Evolutionary conservation across 2,797 vertebrate species (phyloP).

Genomic region (Pangasius larnaudii): DNA sequence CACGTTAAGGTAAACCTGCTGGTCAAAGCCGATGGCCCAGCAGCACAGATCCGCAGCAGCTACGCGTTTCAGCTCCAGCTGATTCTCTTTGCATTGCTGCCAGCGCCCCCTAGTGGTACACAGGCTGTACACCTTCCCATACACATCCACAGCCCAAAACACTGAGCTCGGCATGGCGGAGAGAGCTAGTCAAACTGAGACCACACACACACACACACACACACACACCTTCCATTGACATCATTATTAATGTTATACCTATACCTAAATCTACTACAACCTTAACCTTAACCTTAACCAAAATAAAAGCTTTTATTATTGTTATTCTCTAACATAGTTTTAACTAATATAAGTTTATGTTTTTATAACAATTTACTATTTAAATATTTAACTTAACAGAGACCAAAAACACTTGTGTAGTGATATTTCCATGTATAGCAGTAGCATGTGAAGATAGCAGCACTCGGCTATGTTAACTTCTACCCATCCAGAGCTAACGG

Average conservation of each 20-base stretch:
- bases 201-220: slow-evolving; percentile 4
- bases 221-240: background rate
- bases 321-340: background rate
- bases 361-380: background rate
- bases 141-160: slow-evolving; percentile 94
- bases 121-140: slow-evolving; percentile 89
- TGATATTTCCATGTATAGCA: background rate
- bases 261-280: background rate
- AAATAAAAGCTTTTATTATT: background rate
- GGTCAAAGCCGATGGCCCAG: slow-evolving; percentile 95
- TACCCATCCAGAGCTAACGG: background rate
- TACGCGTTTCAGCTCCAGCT: slow-evolving; percentile 91
- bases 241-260: background rate
- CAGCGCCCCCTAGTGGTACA: slow-evolving; percentile 85
- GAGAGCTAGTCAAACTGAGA: background rate
- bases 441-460: no score
- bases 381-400: background rate
- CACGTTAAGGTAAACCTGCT: slow-evolving; percentile 89
- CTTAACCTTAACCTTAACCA: background rate
- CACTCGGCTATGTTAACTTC: background rate
- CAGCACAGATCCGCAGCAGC: slow-evolving; percentile 84
- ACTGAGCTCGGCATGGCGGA: slow-evolving; percentile 81
- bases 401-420: background rate
- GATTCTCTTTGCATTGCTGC: slow-evolving; percentile 82
- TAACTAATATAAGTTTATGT: background rate